Evolutionary conservation across 64 coral and sea anemone genomes (phyloP), one percentile per base, ranked within the genome.

Genomic region (Acropora tenuis): DNA sequence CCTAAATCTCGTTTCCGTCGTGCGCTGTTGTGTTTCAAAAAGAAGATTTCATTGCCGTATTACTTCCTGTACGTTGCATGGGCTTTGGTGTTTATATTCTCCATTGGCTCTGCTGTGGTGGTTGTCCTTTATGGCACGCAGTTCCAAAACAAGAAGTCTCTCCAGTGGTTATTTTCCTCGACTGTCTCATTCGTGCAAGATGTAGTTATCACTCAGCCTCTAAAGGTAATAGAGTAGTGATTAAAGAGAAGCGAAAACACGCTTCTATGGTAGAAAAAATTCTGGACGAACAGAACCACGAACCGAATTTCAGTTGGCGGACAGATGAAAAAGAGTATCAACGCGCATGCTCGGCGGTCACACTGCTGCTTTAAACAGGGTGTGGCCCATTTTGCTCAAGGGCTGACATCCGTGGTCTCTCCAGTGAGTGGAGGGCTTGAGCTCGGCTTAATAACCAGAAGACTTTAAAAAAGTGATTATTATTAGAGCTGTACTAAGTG

Each of bases 91-190:
- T 90, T 92, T 1, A 78, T 89, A 15, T 88, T 98, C 45, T 88
- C 93, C 3, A 66, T 67, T 69, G 96, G 90, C 10, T 94, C 96
- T 1, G 93, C 90, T 3, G 46, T 85, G 6, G 85, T 96, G 0
- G 66, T 99, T 3, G 74, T 99, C 3, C 30, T 99, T 15, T 99
- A 99, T 41, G 97, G 97, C 6, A 99, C 96, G 84, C 41, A 90
- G 5, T 96, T 99, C 59, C 41, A 82, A 9, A 99, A 99, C 75
- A 59, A 13, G 0, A 95, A 90, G 18, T 99, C 97, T 42, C 73
- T 94, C 6, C 78, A 96, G 19, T 99, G 97, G 97, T 78, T 99
- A 16, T 69, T 96, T 55, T 93, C 97, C 1, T 93, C 94, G 13
- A 30, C 47, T 48, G 90, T 99, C 18, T 95, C 93, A 30, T 96